phyloP scores from a whole-genome alignment of 1,140 invertebrate species.

The Mya arenaria region DNA sequence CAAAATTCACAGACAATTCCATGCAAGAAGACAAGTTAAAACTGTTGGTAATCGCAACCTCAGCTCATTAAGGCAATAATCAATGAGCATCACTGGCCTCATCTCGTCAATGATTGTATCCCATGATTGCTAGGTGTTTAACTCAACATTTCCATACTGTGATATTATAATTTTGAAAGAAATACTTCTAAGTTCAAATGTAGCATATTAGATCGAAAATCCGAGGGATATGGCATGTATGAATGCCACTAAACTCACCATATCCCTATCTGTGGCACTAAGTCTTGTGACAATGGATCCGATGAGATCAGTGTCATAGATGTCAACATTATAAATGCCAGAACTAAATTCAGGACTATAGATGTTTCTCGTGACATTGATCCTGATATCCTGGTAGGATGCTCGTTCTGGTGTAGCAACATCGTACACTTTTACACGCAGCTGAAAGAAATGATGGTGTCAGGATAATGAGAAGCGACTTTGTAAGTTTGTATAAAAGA shows the following conservation, averaged over 20 bases:
- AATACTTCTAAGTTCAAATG: too few species aligned
- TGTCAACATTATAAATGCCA: background rate
- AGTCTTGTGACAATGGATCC: slow-evolving; percentile 5
- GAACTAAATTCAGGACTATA: background rate
- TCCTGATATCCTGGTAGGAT: background rate
- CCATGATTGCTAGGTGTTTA: too few species aligned
- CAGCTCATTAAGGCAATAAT: too few species aligned
- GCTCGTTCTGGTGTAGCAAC: background rate
- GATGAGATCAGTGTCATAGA: slow-evolving; percentile 30
- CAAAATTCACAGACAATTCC: too few species aligned
- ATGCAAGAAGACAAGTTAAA: too few species aligned
- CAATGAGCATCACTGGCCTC: too few species aligned
- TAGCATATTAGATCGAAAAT: too few species aligned
- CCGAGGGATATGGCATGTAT: too few species aligned
- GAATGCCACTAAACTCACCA: slow-evolving; percentile 9
- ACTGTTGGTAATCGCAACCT: too few species aligned
- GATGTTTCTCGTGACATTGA: slow-evolving; percentile 33
- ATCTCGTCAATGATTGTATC: too few species aligned
- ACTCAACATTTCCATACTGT: too few species aligned
- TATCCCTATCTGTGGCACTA: slow-evolving; percentile 35
- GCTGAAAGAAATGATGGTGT: slow-evolving; percentile 18
- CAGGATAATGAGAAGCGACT: background rate
- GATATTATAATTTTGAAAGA: too few species aligned
- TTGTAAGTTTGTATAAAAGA: background rate
- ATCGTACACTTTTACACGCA: slow-evolving; percentile 41